Evolutionary conservation across 2,888 invertebrate genomes (phyloP).

Genomic region (Alloplasta piceator): DNA sequence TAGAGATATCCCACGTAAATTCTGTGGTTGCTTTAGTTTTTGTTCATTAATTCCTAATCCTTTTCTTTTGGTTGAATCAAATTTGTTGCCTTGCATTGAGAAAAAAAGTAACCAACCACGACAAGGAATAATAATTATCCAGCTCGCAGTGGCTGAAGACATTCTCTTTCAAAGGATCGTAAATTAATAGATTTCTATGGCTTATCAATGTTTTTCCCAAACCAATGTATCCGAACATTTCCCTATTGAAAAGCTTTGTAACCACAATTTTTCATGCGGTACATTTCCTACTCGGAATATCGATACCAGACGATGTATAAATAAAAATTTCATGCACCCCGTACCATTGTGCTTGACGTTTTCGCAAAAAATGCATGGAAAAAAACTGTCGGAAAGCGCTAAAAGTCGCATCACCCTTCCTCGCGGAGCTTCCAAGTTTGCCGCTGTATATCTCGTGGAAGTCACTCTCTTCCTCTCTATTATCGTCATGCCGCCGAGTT

Average conservation of each 20-base stretch:
- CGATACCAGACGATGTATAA: not conserved
- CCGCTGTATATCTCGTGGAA: slow-evolving; percentile 42
- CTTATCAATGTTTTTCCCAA: not conserved
- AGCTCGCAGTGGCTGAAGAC: too few species aligned
- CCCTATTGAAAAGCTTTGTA: not conserved
- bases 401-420: slow-evolving; percentile 51
- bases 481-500: slow-evolving; percentile 35
- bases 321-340: slow-evolving; percentile 7
- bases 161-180: not conserved
- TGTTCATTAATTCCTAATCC: too few species aligned
- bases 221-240: not conserved
- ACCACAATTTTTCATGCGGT: not conserved
- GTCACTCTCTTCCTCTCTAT: slow-evolving; percentile 32
- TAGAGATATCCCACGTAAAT: slow-evolving; percentile 14
- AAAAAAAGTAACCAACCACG: too few species aligned
- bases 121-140: too few species aligned
- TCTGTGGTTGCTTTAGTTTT: too few species aligned
- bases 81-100: too few species aligned
- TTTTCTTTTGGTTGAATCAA: too few species aligned
- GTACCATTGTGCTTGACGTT: not conserved
- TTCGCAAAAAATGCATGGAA: not conserved
- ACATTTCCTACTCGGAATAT: not conserved
- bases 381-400: slow-evolving; percentile 16
- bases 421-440: slow-evolving; percentile 50
- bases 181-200: not conserved